Evolutionary conservation across 2,888 invertebrate species (phyloP).

Genomic region (Chymomyza procnemis): DNA sequence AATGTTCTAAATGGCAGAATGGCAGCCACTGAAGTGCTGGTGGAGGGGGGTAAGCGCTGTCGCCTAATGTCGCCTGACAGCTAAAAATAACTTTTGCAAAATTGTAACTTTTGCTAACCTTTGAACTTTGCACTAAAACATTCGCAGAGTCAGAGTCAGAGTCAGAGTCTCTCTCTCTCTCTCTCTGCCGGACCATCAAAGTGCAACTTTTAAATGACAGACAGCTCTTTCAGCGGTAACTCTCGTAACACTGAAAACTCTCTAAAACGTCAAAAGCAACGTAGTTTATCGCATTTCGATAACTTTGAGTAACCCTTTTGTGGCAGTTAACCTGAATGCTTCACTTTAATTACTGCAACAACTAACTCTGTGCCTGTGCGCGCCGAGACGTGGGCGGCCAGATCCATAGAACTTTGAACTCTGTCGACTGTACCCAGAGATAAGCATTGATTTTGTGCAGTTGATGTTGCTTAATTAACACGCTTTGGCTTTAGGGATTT

Average conservation of each 20-base stretch:
- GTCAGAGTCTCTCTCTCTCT: no score
- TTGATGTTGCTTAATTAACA: no score
- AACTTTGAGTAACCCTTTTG: background rate
- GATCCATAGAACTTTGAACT: background rate
- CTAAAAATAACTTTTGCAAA: background rate
- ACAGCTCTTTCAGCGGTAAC: background rate
- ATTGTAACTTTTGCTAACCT: background rate
- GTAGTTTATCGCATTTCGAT: background rate
- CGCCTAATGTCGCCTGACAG: background rate
- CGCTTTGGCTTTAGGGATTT: no score
- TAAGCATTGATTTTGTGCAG: no score
- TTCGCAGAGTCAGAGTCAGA: no score
- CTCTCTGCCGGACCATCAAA: background rate
- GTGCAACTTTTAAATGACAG: background rate
- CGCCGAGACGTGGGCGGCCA: no score
- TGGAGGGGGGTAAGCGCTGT: background rate
- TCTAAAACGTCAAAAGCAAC: background rate
- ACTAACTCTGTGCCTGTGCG: background rate
- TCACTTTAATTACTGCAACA: background rate
- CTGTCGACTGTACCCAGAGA: background rate
- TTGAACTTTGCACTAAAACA: constrained; percentile 14
- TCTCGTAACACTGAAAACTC: background rate
- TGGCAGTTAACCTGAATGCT: background rate
- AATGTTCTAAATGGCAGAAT: background rate
- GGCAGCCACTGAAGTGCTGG: background rate